Evolutionary conservation across 2,113 vertebrate genomes (phyloP).

Genomic region (Brachyhypopomus gauderio): DNA sequence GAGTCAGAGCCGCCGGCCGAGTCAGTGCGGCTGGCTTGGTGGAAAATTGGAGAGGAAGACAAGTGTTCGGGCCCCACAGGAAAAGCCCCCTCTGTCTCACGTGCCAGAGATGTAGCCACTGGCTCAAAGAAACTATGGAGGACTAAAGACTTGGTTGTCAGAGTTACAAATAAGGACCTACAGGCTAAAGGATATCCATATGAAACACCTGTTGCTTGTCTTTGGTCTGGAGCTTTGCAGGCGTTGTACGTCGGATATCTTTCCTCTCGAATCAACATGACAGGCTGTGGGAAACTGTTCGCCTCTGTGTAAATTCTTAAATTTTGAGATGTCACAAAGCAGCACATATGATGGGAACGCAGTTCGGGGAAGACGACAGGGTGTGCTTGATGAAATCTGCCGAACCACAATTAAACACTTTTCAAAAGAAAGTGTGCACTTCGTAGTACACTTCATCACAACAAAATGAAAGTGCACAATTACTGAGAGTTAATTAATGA

Average conservation of each 20-base stretch:
- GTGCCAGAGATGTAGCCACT: neutral
- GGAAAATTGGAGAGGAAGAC: neutral
- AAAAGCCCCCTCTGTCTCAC: neutral
- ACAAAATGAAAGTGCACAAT: neutral
- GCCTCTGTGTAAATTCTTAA: neutral
- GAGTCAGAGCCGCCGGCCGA: neutral
- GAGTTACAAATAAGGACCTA: neutral
- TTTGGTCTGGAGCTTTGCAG: neutral
- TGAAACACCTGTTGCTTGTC: neutral
- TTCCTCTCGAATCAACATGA: neutral
- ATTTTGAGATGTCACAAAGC: neutral
- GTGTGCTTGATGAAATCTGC: neutral
- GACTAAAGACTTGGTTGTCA: constrained; percentile 12
- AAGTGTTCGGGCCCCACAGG: no score
- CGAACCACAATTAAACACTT: neutral
- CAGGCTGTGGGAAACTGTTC: neutral
- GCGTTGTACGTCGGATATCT: neutral
- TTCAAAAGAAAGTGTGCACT: constrained; percentile 13
- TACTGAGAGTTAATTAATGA: no score
- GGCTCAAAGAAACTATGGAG: neutral
- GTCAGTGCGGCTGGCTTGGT: constrained; percentile 19
- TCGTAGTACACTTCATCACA: neutral
- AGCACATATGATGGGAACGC: neutral
- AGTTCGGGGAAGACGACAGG: neutral
- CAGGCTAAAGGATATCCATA: neutral